These are phyloP conservation scores for Diarsia dahlii DNA, from an alignment of 2,888 invertebrate species.

Conservation along the genomic window DNA sequence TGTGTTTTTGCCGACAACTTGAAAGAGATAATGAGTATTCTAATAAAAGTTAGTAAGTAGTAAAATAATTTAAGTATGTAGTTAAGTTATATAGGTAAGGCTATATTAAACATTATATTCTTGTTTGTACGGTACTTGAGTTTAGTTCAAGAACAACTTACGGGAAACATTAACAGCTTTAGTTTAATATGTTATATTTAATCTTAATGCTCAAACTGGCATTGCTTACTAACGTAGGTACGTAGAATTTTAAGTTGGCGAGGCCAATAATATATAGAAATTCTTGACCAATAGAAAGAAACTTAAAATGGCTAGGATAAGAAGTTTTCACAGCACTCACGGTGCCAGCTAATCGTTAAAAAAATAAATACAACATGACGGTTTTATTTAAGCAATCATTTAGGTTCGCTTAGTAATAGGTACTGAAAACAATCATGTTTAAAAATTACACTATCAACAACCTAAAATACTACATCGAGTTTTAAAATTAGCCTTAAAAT, in stretches of 20 bases:
- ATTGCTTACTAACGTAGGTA: constrained; percentile 13
- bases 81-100: constrained; percentile 22
- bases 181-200: constrained; percentile 24
- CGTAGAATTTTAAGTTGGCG: constrained; percentile 5
- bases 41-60: constrained; percentile 4
- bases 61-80: constrained; percentile 11
- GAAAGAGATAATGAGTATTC: constrained; percentile 23
- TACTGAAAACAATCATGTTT: not conserved
- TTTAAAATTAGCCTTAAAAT: constrained; percentile 33
- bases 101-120: constrained; percentile 7
- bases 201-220: constrained; percentile 36
- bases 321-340: not conserved
- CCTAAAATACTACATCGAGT: constrained; percentile 6
- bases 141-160: constrained; percentile 37
- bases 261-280: not conserved
- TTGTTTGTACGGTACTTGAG: constrained; percentile 36
- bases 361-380: not conserved
- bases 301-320: too few relatives aligned
- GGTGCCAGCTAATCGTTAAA: not conserved
- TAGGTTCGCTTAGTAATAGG: not conserved
- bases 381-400: not conserved
- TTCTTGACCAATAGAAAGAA: too few relatives aligned
- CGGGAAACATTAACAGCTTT: constrained; percentile 35
- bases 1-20: constrained; percentile 14
- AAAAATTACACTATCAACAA: not conserved